A percentile compares a stretch with the other conserved stretches of the same genome.
phyloP scores from a whole-genome alignment of 2,113 vertebrate species.

The Tetraodon nigroviridis region DNA sequence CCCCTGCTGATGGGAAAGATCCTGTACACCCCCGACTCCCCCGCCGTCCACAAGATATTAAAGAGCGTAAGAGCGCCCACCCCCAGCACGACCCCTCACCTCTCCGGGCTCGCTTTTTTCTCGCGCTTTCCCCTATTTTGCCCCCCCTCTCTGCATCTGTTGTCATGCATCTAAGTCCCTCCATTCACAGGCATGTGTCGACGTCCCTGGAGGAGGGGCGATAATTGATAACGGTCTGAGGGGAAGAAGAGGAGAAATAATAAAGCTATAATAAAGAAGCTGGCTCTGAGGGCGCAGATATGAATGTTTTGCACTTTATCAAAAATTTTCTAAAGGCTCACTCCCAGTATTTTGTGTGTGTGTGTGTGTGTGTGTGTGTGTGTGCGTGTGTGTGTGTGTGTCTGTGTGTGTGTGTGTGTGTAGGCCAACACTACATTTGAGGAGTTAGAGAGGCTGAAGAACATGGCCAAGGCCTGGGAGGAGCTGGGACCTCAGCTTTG shows the following conservation, averaged over 20 bases:
- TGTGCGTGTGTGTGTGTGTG: conserved; percentile 3
- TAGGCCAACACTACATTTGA: conserved; percentile 95
- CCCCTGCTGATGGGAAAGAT: conserved; percentile 98
- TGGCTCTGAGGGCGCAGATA: conserved; percentile 4
- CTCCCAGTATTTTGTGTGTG: background rate
- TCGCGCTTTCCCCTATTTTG: conserved; percentile 9
- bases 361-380: conserved; percentile 5
- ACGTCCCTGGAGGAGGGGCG: conserved; percentile 22
- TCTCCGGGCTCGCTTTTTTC: conserved; percentile 6
- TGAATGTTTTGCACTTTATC: no score
- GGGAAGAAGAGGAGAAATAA: conserved; percentile 17
- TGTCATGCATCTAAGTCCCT: conserved; percentile 21
- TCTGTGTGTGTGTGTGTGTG: conserved; percentile 2
- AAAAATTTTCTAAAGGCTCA: no score
- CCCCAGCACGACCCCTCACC: conserved; percentile 40
- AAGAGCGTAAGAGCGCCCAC: conserved; percentile 83
- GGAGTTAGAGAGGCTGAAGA: conserved; percentile 82
- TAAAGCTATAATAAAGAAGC: conserved; percentile 23
- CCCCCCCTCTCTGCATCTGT: conserved; percentile 20
- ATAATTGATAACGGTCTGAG: conserved; percentile 4
- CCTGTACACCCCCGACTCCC: conserved; percentile 87
- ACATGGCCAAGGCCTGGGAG: conserved; percentile 84
- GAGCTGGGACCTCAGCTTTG: conserved; percentile 91
- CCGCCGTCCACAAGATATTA: conserved; percentile 79
- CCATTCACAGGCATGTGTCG: conserved; percentile 51